Evolutionary conservation across 2,113 vertebrate genomes (phyloP).

Genomic region (Chrysochloris asiatica): DNA sequence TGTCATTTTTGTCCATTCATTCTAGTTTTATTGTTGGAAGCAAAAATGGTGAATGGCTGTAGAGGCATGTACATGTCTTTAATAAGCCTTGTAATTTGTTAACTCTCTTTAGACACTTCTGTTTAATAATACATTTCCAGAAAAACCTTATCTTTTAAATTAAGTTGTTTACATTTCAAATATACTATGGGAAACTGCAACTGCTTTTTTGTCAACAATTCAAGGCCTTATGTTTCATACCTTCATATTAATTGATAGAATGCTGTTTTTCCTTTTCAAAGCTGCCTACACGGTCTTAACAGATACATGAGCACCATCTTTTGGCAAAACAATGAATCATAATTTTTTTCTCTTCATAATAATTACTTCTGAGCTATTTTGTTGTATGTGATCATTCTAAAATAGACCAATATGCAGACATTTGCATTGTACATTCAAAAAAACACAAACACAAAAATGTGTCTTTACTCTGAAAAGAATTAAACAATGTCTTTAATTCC

Average conservation of each 20-base stretch:
- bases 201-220: constrained; percentile 63
- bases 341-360: not conserved
- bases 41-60: not conserved
- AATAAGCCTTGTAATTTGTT: constrained; percentile 69
- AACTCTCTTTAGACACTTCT: constrained; percentile 67
- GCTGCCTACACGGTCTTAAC: not conserved
- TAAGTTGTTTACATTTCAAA: constrained; percentile 77
- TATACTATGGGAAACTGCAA: constrained; percentile 69
- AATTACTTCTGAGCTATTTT: not conserved
- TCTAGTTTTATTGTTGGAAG: constrained; percentile 14
- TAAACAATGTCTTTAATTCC: not conserved
- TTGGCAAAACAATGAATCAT: constrained; percentile 70
- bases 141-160: constrained; percentile 70
- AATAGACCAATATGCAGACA: not conserved
- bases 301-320: constrained; percentile 80
- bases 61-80: constrained; percentile 58
- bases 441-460: not conserved
- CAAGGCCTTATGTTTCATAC: not conserved
- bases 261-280: not conserved
- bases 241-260: constrained; percentile 30
- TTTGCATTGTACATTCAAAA: not conserved
- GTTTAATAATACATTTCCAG: constrained; percentile 77
- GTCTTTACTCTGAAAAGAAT: not conserved
- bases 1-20: not conserved
- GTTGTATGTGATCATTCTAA: not conserved